Conservation (phyloP, 2,888 invertebrate genomes). For the Drosophila algonquin region DNA sequence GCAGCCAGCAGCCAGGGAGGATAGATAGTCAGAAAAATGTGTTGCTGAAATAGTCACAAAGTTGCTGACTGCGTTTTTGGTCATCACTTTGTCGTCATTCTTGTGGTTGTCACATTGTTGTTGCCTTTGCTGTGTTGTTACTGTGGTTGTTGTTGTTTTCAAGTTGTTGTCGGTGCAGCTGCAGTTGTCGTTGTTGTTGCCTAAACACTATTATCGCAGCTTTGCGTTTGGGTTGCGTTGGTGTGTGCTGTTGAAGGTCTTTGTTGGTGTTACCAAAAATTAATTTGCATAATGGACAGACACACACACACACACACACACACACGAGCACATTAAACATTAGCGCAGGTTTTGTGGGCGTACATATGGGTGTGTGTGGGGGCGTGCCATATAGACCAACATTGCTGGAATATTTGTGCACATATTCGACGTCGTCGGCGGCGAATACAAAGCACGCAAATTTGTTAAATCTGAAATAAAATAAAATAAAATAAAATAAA, state of each 20-base stretch:
- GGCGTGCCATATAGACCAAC: constrained; percentile 6
- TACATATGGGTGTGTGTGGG: neutral
- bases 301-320: constrained; percentile 19
- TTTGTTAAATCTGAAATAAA: constrained; percentile 48
- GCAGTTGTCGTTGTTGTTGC: constrained; percentile 17
- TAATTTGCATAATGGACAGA: constrained; percentile 71
- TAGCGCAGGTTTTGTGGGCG: constrained; percentile 35
- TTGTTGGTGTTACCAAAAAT: constrained; percentile 69
- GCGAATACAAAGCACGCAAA: constrained; percentile 30
- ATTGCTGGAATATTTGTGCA: constrained; percentile 55
- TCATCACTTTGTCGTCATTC: constrained; percentile 74
- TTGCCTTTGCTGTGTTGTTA: constrained; percentile 16
- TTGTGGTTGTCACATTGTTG: constrained; percentile 55
- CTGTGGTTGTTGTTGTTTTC: constrained; percentile 21
- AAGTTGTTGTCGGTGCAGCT: constrained; percentile 24
- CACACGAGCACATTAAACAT: constrained; percentile 22
- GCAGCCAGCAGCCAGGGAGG: too few species aligned
- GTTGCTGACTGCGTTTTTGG: constrained; percentile 75
- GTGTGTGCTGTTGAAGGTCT: constrained; percentile 43
- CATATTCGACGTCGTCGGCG: constrained; percentile 5
- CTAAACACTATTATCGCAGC: constrained; percentile 48
- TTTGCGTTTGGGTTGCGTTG: constrained; percentile 15
- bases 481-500: constrained; percentile 20
- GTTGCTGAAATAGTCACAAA: constrained; percentile 70
- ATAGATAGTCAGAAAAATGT: constrained; percentile 36